Evolutionary conservation across 2,113 vertebrate genomes (phyloP), one percentile per base, ranked within the genome.

Genomic region (Podarcis raffonei): DNA sequence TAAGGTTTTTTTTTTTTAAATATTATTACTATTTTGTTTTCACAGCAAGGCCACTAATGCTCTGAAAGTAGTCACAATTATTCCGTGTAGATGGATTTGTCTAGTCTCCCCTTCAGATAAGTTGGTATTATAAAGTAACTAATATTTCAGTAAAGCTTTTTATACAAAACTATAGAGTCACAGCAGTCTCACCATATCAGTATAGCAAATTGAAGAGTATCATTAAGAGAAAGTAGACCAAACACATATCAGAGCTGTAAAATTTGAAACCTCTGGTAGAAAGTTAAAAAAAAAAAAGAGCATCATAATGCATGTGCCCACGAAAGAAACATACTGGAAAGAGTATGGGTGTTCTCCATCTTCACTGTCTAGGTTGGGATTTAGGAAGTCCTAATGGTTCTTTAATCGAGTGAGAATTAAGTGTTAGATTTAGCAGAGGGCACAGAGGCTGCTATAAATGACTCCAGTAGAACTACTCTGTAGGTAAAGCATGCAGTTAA

Each of bases 401-500:
- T 89, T 81, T 76, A 89, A 86, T 87, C 39, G 30, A 11, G 25
- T 85, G 75, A 89, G 65, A 92, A 88, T 81, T 87, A 79, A 62
- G 35, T 88, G 92, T 88, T 84, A 57, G 57, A 77, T 78, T 87
- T 76, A 78, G 42, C 71, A 42, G 32, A 78, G 72, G 85, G 74
- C 80, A 87, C 15, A 3, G 35, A 71, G 74, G 75, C 84, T 42
- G 22, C 66, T n/a, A n/a, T 92, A 69, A 95, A 87, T 87, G 39
- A 53, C 62, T 81, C 23, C 23, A n/a, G 75, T 89, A 85, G 91
- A 92, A 84, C 90, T 90, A 62, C 90, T 93, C 91, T 95, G 93
- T 95, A 95, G 91, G 93, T 94, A 90, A 39, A 81, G 35, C 62
- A 85, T 83, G 88, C 89, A 90, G 89, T 92, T 93, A 91, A 95